Conservation (phyloP, 2,113 vertebrate species). For the Monarcha castaneiventris region DNA sequence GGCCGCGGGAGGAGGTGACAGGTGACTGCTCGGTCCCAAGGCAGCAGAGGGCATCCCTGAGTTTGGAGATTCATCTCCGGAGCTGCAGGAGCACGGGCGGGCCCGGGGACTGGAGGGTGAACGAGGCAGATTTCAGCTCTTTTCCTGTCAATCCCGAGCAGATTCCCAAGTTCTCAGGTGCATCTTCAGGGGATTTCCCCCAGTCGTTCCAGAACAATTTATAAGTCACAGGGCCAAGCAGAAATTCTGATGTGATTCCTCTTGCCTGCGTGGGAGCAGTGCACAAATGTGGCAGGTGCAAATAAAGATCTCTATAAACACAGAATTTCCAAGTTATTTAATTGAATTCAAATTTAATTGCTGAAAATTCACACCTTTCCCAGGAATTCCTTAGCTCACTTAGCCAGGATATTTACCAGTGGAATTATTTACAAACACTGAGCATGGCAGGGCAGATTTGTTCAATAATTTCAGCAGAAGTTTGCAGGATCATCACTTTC, state of each 20-base stretch:
- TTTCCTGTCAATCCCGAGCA: accelerated
- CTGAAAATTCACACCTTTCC: neutral
- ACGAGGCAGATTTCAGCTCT: neutral
- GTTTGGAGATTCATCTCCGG: conserved; percentile 1
- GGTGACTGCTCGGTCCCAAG: conserved; percentile 12
- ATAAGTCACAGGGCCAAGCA: neutral
- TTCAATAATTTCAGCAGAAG: neutral
- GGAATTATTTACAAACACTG: neutral
- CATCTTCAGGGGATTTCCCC: accelerated
- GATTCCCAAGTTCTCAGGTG: neutral
- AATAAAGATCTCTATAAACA: neutral
- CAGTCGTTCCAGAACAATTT: neutral
- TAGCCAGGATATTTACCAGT: neutral
- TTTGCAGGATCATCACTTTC: neutral
- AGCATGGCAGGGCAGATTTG: neutral
- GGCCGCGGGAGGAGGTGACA: neutral
- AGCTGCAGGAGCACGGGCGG: neutral
- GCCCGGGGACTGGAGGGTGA: accelerated
- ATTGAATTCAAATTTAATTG: neutral
- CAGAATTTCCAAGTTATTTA: neutral
- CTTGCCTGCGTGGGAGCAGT: neutral
- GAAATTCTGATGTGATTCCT: neutral
- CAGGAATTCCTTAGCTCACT: neutral
- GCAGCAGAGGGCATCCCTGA: conserved; percentile 63
- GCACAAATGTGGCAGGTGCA: neutral